Evolutionary conservation across 1,140 invertebrate species (phyloP), one percentile per base, ranked within the genome.

Genomic region (Pristionchus pacificus): DNA sequence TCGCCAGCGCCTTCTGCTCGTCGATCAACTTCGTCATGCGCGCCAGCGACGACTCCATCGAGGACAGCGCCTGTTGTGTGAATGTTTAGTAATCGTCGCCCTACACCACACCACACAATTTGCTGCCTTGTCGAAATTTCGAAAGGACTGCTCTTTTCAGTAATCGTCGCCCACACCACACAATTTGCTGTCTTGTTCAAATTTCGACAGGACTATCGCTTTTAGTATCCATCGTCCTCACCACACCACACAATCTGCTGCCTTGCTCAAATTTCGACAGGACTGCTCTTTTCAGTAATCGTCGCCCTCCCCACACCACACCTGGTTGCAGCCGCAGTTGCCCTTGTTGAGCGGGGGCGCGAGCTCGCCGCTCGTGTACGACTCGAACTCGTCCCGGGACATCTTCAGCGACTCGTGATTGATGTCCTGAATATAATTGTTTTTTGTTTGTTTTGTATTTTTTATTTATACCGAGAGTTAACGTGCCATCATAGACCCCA

Each of bases 401-500:
- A 98, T 91, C 81, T 90, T 92, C n/a, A 98, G 86, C 13, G 92
- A 95, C 82, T 96, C 92, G 1, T 92, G 92, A 31, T 91, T 95
- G 77, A 98, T 86, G 82, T 94, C 66, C 33, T 49, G 38, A 49
- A 19, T 19, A 49, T n/a, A n/a, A n/a, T 10, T 49, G 6, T 49
- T 49, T 49, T 49, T 49, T 10, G 6, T 49, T 6, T 49, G 19
- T 49, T 49, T 49, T 49, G 19, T 49, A 19, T 10, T 49, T 49
- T 10, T 49, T 49, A 49, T 10, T 49, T n/a, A n/a, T n/a, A n/a
- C n/a, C n/a, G n/a, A n/a, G n/a, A n/a, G n/a, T n/a, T n/a, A n/a
- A n/a, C n/a, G n/a, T n/a, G n/a, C n/a, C n/a, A n/a, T n/a, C n/a
- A n/a, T n/a, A n/a, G n/a, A n/a, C n/a, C n/a, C n/a, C n/a, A n/a